Evolutionary conservation across 2,113 vertebrate species (phyloP), one percentile per base, ranked within the genome.

Genomic region (Alligator mississippiensis): DNA sequence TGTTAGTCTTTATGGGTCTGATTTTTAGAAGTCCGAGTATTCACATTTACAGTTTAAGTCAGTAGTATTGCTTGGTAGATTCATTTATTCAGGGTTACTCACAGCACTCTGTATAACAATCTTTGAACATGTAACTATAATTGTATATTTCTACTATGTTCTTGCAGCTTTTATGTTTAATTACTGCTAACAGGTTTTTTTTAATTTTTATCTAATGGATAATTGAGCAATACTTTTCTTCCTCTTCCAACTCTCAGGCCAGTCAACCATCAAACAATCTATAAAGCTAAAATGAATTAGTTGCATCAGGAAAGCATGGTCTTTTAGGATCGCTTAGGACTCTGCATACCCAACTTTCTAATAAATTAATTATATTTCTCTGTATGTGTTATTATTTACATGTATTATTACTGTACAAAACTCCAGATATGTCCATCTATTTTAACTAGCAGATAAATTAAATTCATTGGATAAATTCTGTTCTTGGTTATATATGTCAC

Each of bases 401-500:
- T 87, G 82, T 66, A 87, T 82, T 21, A 55, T 16, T 84, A 77
- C 55, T 18, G 18, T 57, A 72, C 89, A 75, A 38, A 82, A 87
- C 82, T 93, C 84, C 55, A 95, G 90, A 89, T 80, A 77, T 6
- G 21, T 74, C 38, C 47, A 85, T 95, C 80, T 88, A 21, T 72
- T 68, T 47, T 47, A 92, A 93, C 80, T 92, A 95, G 95, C 89
- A 93, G 89, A 25, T 30, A 74, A 47, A 14, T 74, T 24, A 74
- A 74, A 74, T 47, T 47, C 34, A 47, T 74, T 30, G 70, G 12
- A 93, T 89, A 93, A 90, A 94, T 93, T 94, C 90, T 93, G 90
- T 66, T 96, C 92, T 94, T 97, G 93, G 95, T 96, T 93, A 92
- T 93, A 94, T 90, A 93, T 89, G 94, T 90, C 47, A 47, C 7